Percentiles rank a stretch among this genome's conserved stretches.
Conservation (phyloP, 2,797 vertebrate species). For the Fistularia commersonii region DNA sequence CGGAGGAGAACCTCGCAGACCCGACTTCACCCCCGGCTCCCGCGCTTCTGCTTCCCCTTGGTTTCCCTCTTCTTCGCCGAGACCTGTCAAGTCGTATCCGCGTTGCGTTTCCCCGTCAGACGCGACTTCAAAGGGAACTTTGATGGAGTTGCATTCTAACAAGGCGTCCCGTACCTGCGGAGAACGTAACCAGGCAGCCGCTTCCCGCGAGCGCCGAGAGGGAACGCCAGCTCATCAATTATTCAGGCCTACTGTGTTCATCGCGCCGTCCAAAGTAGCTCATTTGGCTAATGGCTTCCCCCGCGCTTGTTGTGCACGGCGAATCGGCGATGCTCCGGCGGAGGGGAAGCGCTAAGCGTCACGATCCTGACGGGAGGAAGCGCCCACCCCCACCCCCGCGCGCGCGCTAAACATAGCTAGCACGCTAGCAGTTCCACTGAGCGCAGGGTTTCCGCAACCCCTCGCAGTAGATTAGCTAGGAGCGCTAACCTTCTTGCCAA, state of each 20-base stretch:
- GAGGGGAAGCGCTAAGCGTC: no score
- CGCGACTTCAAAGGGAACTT: conserved; percentile 62
- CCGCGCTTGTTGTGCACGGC: neutral
- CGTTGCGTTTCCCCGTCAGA: conserved; percentile 63
- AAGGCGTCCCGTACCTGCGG: conserved; percentile 44
- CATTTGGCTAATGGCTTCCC: conserved; percentile 26
- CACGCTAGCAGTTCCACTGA: no score
- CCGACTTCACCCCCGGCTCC: conserved; percentile 33
- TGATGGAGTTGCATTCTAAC: conserved; percentile 67
- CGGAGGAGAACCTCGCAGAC: conserved; percentile 25
- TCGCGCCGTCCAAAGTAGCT: conserved; percentile 23
- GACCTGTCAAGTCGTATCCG: conserved; percentile 53
- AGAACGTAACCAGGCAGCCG: conserved; percentile 36
- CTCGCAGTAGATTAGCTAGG: no score
- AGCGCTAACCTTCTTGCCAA: no score
- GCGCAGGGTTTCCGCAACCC: no score
- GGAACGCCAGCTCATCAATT: conserved; percentile 40
- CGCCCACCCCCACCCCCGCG: no score
- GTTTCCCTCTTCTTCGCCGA: conserved; percentile 37
- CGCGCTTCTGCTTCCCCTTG: conserved; percentile 32
- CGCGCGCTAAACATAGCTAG: no score
- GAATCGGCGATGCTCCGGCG: no score
- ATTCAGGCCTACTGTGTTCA: conserved; percentile 25
- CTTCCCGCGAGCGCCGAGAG: conserved; percentile 33
- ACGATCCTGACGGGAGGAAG: no score